A percentile compares a stretch with the other conserved stretches of the same genome.
Conservation (phyloP, 1,140 invertebrate species). For the Danaus melanippus region DNA sequence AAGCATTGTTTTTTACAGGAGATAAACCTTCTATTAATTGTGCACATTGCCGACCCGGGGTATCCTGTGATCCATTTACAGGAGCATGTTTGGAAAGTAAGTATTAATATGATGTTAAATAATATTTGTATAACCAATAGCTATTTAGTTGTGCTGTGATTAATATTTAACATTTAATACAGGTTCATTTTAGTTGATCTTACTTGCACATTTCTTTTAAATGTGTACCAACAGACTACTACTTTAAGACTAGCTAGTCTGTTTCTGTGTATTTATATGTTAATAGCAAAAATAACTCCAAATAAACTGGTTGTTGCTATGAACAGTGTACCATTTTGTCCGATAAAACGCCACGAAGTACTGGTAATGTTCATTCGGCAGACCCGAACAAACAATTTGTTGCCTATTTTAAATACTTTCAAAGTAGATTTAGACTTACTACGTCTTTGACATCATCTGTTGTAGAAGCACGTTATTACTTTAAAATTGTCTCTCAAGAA, state of each 20-base stretch:
- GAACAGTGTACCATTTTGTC: slow-evolving; percentile 62
- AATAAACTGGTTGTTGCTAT: slow-evolving; percentile 67
- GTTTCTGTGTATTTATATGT: slow-evolving; percentile 44
- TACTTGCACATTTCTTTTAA: slow-evolving; percentile 30
- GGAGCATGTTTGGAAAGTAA: slow-evolving; percentile 86
- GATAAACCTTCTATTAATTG: slow-evolving; percentile 67
- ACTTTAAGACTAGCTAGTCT: slow-evolving; percentile 55
- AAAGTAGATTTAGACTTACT: slow-evolving; percentile 25
- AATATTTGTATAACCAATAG: slow-evolving; percentile 7
- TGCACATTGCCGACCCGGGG: slow-evolving; percentile 82
- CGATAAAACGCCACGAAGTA: slow-evolving; percentile 70
- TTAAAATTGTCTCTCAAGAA: background rate
- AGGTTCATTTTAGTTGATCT: slow-evolving; percentile 25
- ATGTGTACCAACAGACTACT: slow-evolving; percentile 40
- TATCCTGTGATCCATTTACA: slow-evolving; percentile 80
- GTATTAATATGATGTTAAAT: slow-evolving; percentile 36
- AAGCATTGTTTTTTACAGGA: slow-evolving; percentile 24
- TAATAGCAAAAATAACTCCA: slow-evolving; percentile 70
- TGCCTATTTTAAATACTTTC: slow-evolving; percentile 26
- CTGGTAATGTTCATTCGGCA: slow-evolving; percentile 60
- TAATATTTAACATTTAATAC: slow-evolving; percentile 15
- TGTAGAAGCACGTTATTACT: slow-evolving; percentile 24
- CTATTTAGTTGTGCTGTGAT: slow-evolving; percentile 15
- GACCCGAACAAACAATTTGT: slow-evolving; percentile 50
- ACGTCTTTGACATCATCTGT: slow-evolving; percentile 18